Evolutionary conservation across 2,888 invertebrate genomes (phyloP).

Genomic region (Macaria notata): DNA sequence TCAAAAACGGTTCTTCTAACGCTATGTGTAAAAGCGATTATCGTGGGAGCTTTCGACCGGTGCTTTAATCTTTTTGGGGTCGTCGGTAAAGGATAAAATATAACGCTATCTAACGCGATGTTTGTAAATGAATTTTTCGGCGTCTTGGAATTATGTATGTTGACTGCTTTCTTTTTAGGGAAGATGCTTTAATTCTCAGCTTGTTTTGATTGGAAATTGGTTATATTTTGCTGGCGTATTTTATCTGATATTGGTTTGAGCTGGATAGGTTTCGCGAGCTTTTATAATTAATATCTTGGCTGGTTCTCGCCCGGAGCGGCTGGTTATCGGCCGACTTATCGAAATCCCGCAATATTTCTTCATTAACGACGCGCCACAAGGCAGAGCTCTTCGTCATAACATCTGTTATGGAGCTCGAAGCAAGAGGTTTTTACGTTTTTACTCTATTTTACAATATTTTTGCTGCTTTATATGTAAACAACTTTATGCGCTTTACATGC

Average conservation of each 20-base stretch:
- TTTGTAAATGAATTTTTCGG: slow-evolving; percentile 60
- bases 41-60: slow-evolving; percentile 30
- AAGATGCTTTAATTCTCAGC: slow-evolving; percentile 30
- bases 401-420: slow-evolving; percentile 49
- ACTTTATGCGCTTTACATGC: background rate
- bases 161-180: slow-evolving; percentile 38
- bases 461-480: background rate
- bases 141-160: slow-evolving; percentile 49
- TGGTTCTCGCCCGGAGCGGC: slow-evolving; percentile 52
- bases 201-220: slow-evolving; percentile 38
- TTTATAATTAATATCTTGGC: slow-evolving; percentile 65
- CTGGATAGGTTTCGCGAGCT: slow-evolving; percentile 37
- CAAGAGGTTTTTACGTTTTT: slow-evolving; percentile 14
- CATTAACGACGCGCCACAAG: slow-evolving; percentile 69
- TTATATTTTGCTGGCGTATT: slow-evolving; percentile 25
- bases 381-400: slow-evolving; percentile 54
- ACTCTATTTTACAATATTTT: slow-evolving; percentile 1
- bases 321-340: slow-evolving; percentile 69
- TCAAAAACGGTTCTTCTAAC: slow-evolving; percentile 52
- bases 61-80: slow-evolving; percentile 42
- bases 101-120: slow-evolving; percentile 54
- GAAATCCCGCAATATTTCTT: slow-evolving; percentile 75
- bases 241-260: slow-evolving; percentile 38
- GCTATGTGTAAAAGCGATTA: slow-evolving; percentile 38
- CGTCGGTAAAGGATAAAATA: slow-evolving; percentile 42